Percentiles rank a stretch among this genome's conserved stretches.
These are phyloP conservation scores for Sminthurides aquaticus DNA, from an alignment of 2,888 invertebrate genomes.

Conservation along the genomic window DNA sequence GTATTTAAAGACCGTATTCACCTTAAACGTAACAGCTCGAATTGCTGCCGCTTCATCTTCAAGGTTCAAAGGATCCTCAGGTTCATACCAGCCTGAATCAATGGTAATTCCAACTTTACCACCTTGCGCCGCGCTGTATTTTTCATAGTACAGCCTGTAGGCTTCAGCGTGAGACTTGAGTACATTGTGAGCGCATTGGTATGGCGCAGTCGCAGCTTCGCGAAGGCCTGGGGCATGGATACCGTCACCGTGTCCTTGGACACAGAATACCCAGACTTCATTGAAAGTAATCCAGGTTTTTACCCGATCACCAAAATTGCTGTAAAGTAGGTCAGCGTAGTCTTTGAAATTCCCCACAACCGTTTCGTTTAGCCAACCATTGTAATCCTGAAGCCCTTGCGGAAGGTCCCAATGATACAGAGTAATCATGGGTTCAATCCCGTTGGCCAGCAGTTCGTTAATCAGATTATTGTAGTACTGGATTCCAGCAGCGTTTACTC, in stretches of 20 bases:
- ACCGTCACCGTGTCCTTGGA: conserved; percentile 23
- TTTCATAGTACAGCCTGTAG: conserved; percentile 21
- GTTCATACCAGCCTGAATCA: conserved; percentile 29
- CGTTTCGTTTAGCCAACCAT: conserved; percentile 37
- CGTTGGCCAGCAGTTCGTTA: conserved; percentile 31
- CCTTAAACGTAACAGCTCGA: conserved; percentile 29
- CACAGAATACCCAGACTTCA: conserved; percentile 24
- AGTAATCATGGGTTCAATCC: conserved; percentile 33
- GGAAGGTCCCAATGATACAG: conserved; percentile 54
- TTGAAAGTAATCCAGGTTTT: conserved; percentile 23
- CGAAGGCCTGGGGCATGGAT: conserved; percentile 20
- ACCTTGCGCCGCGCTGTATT: conserved; percentile 10
- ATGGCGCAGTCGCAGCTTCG: conserved; percentile 13
- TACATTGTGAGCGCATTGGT: conserved; percentile 24
- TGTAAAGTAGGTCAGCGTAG: conserved; percentile 23
- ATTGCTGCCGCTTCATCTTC: conserved; percentile 27
- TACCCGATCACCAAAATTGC: conserved; percentile 31
- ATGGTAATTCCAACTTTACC: conserved; percentile 27
- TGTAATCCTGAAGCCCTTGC: conserved; percentile 47
- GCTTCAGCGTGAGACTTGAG: conserved; percentile 23
- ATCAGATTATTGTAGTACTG: conserved; percentile 34
- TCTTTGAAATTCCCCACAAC: conserved; percentile 24
- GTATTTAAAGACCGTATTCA: no score
- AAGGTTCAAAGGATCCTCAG: conserved; percentile 15
- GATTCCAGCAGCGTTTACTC: conserved; percentile 27